Base-by-base conservation (phyloP, 2,113 vertebrate genomes). In the Pagrus major region DNA sequence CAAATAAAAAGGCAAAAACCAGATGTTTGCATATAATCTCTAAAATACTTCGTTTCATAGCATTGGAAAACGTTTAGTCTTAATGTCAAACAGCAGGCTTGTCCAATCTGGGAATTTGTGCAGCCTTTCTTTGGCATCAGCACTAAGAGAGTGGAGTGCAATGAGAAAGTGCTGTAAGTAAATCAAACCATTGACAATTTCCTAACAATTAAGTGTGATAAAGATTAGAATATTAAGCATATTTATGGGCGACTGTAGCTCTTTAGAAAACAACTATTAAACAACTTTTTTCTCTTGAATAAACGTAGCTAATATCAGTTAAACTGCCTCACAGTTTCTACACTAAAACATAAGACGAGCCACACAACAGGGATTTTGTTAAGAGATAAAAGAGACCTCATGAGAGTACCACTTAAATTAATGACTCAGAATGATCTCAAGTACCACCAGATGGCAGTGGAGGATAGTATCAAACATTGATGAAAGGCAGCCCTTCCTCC, bases 391-490 rank as follows among this genome's bases (percentile, higher is more conserved):
- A 68, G 56, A 69, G 27, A 23, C 35, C 4, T 54, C 12, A 0
- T 25, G 15, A 64, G 47, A 52, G 33, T 31, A 31, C 4, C 35
- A 31, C 56, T 54, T 7, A 67, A 47, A 55, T 35, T 12, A 70
- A 37, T 2, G 47, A 5, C 64, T 1, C 69, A 27, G 29, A 61
- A 31, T 52, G 10, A 61, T 21, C 18, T 47, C 9, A 31, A 25
- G 14, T 14, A 78, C 90, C 91, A 89, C 79, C 55, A 91, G 93
- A 67, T 78, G 93, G 90, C 87, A 83, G 86, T 67, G 25, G 18
- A 86, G 65, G 73, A 87, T 31, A 42, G 46, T 42, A 7, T 47
- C 16, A 78, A 37, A 71, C 39, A 15, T 21, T 0, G 3, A 44
- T 11, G 68, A 58, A 47, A 23, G 21, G 3, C 21, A 56, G 31